phyloP scores from a whole-genome alignment of 2,797 vertebrate genomes.

The Sylvia borin region DNA sequence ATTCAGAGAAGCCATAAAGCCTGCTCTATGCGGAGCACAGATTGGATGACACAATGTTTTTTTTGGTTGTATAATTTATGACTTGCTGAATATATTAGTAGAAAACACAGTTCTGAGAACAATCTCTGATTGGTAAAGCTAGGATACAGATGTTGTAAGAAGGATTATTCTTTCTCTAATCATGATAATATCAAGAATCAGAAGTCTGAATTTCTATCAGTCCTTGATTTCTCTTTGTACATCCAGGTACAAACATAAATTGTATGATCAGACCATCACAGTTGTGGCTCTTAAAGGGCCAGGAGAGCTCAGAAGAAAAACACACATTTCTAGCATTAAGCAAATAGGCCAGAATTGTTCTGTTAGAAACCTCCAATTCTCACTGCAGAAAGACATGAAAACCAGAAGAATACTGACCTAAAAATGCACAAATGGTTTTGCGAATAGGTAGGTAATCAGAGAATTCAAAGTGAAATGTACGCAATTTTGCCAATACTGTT shows the following conservation, averaged over 20 bases:
- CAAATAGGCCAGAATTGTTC: neutral
- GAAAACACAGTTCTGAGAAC: constrained; percentile 38
- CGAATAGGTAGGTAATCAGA: neutral
- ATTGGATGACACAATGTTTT: constrained; percentile 50
- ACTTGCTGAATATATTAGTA: constrained; percentile 34
- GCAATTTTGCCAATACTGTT: neutral
- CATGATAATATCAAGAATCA: neutral
- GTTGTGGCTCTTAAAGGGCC: neutral
- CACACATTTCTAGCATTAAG: neutral
- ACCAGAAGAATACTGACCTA: neutral
- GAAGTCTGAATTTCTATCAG: neutral
- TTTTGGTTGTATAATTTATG: constrained; percentile 51
- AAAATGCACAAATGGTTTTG: neutral
- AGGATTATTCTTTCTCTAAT: neutral
- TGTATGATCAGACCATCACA: neutral
- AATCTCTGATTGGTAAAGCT: constrained; percentile 4
- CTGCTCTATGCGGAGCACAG: constrained; percentile 26
- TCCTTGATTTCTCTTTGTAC: neutral
- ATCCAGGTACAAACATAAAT: neutral
- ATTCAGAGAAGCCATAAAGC: constrained; percentile 58
- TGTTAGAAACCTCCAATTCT: neutral
- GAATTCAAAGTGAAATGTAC: neutral
- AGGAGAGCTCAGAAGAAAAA: neutral
- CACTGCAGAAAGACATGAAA: neutral
- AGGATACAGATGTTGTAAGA: neutral